A percentile compares a stretch with the other conserved stretches of the same genome.
Conservation (phyloP, 2,113 vertebrate genomes). For the Gavia stellata region DNA sequence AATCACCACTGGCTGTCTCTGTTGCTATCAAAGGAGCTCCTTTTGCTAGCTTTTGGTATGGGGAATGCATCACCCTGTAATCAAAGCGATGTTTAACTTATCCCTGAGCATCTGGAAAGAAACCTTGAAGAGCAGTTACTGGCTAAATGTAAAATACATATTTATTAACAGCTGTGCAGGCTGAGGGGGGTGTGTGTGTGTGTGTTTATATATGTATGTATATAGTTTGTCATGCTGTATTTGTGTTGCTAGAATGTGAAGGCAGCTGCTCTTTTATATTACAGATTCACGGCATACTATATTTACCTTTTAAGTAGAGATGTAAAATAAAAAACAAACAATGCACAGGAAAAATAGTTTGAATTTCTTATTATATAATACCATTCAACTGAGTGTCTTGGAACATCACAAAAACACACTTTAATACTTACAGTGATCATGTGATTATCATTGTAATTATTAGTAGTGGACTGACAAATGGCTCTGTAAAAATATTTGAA, state of each 20-base stretch:
- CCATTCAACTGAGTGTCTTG: background rate
- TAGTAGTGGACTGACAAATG: background rate
- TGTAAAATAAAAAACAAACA: background rate
- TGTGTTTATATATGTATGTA: fast-evolving
- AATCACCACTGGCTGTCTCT: background rate
- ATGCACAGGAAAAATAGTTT: background rate
- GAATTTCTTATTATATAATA: background rate
- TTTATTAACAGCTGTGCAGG: background rate
- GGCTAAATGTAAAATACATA: background rate
- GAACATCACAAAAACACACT: background rate
- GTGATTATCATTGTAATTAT: background rate
- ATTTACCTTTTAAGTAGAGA: background rate
- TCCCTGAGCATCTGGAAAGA: background rate
- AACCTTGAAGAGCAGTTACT: background rate
- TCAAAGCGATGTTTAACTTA: background rate
- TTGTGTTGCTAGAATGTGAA: background rate
- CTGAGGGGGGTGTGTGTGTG: background rate
- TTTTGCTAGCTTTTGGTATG: slow-evolving; percentile 14
- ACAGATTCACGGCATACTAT: background rate
- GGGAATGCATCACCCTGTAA: background rate
- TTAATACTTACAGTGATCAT: background rate
- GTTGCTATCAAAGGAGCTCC: slow-evolving; percentile 5
- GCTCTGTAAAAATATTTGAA: background rate
- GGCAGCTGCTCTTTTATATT: background rate
- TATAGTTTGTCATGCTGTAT: background rate